These are phyloP conservation scores for Laspeyria flexula DNA, from an alignment of 2,888 invertebrate genomes.

Conservation along the genomic window DNA sequence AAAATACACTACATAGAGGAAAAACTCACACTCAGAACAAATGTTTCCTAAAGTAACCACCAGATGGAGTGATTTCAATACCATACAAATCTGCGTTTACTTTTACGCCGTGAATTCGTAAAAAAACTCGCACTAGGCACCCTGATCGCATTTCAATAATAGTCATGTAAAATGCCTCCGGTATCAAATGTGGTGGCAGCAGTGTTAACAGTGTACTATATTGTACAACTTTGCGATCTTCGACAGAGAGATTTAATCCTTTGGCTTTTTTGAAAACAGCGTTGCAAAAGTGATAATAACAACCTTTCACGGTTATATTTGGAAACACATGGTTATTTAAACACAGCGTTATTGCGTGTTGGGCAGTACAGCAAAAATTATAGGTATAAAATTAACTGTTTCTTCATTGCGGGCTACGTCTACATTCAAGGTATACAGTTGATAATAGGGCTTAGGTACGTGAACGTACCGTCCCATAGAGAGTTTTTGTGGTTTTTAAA, in stretches of 20 bases:
- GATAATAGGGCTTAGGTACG: conserved; percentile 5
- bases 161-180: conserved; percentile 5
- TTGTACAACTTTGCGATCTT: conserved; percentile 7
- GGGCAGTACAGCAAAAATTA: conserved; percentile 10
- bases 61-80: too few relatives aligned
- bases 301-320: not conserved
- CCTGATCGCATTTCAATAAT: conserved; percentile 5
- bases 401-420: conserved; percentile 10
- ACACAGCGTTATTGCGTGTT: conserved; percentile 4
- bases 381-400: conserved; percentile 9
- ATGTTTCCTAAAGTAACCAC: too few relatives aligned
- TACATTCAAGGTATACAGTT: conserved; percentile 9
- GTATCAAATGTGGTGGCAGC: conserved; percentile 6
- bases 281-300: conserved; percentile 2
- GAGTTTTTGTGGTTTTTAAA: not conserved
- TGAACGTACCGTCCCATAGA: conserved; percentile 7
- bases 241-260: conserved; percentile 2
- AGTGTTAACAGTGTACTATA: conserved; percentile 6
- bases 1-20: too few relatives aligned
- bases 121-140: too few relatives aligned
- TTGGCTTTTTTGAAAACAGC: not conserved
- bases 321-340: not conserved
- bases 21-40: too few relatives aligned
- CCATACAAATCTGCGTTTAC: too few relatives aligned
- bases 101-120: too few relatives aligned